Percentiles rank a stretch among this genome's conserved stretches.
Evolutionary conservation across 2,113 vertebrate genomes (phyloP).

Genomic region (Microcebus griseorufus): DNA sequence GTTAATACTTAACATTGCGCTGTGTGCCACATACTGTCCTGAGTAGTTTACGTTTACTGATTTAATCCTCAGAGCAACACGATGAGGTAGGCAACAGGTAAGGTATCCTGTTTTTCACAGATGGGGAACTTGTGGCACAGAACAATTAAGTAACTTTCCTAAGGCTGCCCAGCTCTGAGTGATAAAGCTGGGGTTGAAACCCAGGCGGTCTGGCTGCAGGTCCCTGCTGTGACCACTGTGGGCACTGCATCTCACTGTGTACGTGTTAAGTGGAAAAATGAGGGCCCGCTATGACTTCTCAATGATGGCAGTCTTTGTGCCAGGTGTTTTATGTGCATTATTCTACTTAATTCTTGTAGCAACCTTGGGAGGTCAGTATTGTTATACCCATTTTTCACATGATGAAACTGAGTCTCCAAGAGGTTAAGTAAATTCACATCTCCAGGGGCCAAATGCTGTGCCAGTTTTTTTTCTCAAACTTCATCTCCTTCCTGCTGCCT

Average conservation of each 20-base stretch:
- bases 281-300: not conserved
- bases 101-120: not conserved
- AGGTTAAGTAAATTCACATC: not conserved
- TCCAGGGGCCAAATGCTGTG: not conserved
- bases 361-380: not conserved
- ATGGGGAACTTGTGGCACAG: not conserved
- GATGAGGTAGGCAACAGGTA: not conserved
- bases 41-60: not conserved
- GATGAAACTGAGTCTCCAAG: not conserved
- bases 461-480: not conserved
- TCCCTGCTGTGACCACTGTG: not conserved
- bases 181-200: conserved; percentile 16
- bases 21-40: not conserved
- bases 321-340: not conserved
- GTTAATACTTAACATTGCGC: not conserved
- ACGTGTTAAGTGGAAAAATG: not conserved
- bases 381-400: not conserved
- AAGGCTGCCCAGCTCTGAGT: not conserved
- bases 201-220: not conserved
- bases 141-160: not conserved
- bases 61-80: not conserved
- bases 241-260: too few relatives aligned
- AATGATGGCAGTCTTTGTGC: not conserved
- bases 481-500: not conserved
- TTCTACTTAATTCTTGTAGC: not conserved